Conservation (phyloP, 2,113 vertebrate genomes). For the Atractosteus spatula region DNA sequence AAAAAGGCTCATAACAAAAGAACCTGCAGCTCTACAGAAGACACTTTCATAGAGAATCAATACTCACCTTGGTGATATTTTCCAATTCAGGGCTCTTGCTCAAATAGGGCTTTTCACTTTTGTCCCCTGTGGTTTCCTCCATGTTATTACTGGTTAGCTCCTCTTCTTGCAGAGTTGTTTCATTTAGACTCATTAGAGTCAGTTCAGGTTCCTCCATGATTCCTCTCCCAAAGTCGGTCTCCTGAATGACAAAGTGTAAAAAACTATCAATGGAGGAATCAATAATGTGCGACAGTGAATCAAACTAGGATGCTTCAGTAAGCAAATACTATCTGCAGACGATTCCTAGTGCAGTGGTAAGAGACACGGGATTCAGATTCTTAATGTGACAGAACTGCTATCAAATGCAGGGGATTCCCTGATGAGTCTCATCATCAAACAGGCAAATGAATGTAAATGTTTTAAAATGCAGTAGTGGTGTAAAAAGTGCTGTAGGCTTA, state of each 20-base stretch:
- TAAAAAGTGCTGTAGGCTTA: no score
- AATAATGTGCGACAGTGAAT: background rate
- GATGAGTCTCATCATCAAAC: no score
- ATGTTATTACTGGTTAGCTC: slow-evolving; percentile 39
- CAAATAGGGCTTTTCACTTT: background rate
- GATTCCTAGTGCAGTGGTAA: background rate
- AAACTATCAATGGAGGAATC: background rate
- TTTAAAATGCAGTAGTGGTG: no score
- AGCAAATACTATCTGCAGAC: background rate
- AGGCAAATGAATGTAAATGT: no score
- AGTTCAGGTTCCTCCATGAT: slow-evolving; percentile 89
- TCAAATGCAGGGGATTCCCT: no score
- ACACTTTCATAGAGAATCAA: background rate
- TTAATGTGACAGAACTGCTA: no score
- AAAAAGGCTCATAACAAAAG: background rate
- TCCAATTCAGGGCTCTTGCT: slow-evolving; percentile 11
- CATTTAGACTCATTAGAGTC: slow-evolving; percentile 73
- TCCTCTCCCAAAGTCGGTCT: slow-evolving; percentile 60
- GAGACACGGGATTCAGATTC: background rate
- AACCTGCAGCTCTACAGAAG: background rate
- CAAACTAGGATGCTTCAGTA: background rate
- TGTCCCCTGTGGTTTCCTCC: slow-evolving; percentile 28
- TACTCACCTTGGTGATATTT: slow-evolving; percentile 33
- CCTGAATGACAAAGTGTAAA: slow-evolving; percentile 51
- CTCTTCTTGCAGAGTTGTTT: slow-evolving; percentile 64